These are phyloP conservation scores for Conopomorpha cramerella DNA, from an alignment of 1,140 invertebrate genomes.

Conservation along the genomic window DNA sequence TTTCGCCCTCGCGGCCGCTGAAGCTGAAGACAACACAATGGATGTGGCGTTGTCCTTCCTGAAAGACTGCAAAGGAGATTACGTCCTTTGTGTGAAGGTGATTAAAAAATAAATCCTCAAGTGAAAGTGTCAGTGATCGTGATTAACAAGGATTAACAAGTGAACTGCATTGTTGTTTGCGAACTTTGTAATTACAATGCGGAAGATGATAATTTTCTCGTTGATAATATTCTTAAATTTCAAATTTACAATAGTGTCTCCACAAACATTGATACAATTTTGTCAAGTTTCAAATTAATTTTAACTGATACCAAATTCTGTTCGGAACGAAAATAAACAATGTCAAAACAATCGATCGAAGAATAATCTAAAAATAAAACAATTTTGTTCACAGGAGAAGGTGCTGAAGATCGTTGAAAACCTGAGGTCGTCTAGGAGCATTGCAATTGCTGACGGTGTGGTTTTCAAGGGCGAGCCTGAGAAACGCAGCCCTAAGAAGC, in stretches of 20 bases:
- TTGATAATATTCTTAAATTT: no score
- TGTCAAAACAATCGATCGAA: no score
- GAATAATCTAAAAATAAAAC: no score
- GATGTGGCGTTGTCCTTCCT: constrained; percentile 40
- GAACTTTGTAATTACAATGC: no score
- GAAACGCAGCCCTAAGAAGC: constrained; percentile 21
- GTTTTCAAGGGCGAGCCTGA: constrained; percentile 34
- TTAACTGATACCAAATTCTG: no score
- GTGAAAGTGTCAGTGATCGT: constrained; percentile 47
- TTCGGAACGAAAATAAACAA: no score
- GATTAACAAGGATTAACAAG: no score
- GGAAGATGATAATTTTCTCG: no score
- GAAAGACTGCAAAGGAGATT: constrained; percentile 44
- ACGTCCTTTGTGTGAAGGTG: constrained; percentile 49
- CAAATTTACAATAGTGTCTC: no score
- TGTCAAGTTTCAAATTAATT: no score
- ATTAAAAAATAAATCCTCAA: constrained; percentile 25
- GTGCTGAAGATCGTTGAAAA: constrained; percentile 44
- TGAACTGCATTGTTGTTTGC: no score
- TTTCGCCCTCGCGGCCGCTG: constrained; percentile 19
- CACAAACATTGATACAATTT: no score
- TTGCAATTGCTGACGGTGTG: constrained; percentile 36
- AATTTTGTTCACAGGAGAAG: constrained; percentile 39
- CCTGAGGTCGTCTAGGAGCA: constrained; percentile 27
- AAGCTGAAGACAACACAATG: constrained; percentile 36